Evolutionary conservation across 2,113 vertebrate species (phyloP), one percentile per base, ranked within the genome.

Genomic region (Capra hircus): DNA sequence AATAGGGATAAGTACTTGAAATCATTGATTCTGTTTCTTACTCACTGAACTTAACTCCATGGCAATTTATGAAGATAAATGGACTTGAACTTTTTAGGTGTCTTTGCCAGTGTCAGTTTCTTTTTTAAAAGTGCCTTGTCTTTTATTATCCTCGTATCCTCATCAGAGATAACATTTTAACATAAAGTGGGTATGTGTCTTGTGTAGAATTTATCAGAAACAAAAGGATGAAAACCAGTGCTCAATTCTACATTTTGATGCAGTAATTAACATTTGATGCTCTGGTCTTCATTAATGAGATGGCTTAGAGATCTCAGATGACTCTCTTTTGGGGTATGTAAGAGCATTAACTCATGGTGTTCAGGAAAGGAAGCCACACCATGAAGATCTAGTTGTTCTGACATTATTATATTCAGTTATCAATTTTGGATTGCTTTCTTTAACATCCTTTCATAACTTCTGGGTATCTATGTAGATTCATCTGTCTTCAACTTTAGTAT

Each of bases 81-180:
- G 30, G 57, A 53, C 1, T 40, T 82, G 59, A 62, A 55, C 7
- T n/a, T 92, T 94, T 36, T 74, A 16, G 14, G 59, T 90, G 14
- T 5, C 15, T 40, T 90, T 27, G 36, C 3, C 6, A n/a, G 12
- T 55, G 48, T 50, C 10, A 30, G 17, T 50, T 81, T 50, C 45
- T 33, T 52, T 80, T 19, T 50, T 6, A 28, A 78, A n/a, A 53
- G 16, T 77, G 40, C 45, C 74, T 88, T 94, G 40, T 82, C 43
- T 60, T 96, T 90, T 90, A 78, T 88, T 93, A 89, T 74, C 80
- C 86, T 48, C 4, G 1, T 88, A 89, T 52, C 78, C 30, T 81
- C 5, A 30, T 81, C 17, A 53, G 80, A 82, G 48, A 52, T 82
- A 50, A 53, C n/a, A 48, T 8, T 53, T 9, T 86, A 25, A 62